These are phyloP conservation scores for Drosophila funebris DNA, from an alignment of 1,140 invertebrate species.

Conservation along the genomic window DNA sequence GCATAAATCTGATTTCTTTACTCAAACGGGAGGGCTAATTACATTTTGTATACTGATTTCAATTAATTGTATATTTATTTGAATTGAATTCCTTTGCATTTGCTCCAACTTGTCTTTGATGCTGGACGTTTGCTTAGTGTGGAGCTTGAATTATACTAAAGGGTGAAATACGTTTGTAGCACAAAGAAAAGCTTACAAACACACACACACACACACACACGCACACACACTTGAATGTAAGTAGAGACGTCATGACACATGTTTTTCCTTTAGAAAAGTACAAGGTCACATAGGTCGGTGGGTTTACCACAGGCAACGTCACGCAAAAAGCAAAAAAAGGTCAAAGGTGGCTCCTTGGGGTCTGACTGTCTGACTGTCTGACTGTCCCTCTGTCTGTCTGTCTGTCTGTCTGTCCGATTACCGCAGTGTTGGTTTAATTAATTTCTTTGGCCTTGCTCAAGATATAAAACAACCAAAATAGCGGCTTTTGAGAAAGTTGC, in stretches of 20 bases:
- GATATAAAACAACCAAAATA: conserved; percentile 33
- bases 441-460: conserved; percentile 53
- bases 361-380: conserved; percentile 11
- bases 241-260: conserved; percentile 52
- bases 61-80: conserved; percentile 76
- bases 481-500: conserved; percentile 41
- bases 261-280: conserved; percentile 46
- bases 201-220: background rate
- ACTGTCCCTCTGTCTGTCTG: background rate
- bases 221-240: background rate
- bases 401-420: conserved; percentile 8
- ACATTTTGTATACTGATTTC: conserved; percentile 59
- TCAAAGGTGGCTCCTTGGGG: conserved; percentile 44
- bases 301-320: background rate
- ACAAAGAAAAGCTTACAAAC: background rate
- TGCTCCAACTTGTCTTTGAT: background rate
- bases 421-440: conserved; percentile 57
- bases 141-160: conserved; percentile 67
- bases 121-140: conserved; percentile 32
- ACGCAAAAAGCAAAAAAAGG: conserved; percentile 51
- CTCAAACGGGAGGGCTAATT: conserved; percentile 46
- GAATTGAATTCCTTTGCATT: conserved; percentile 64
- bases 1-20: conserved; percentile 56
- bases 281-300: conserved; percentile 32
- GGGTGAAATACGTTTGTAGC: background rate